phyloP scores from a whole-genome alignment of 2,888 invertebrate genomes.

The Scaptomyza caliginosa region DNA sequence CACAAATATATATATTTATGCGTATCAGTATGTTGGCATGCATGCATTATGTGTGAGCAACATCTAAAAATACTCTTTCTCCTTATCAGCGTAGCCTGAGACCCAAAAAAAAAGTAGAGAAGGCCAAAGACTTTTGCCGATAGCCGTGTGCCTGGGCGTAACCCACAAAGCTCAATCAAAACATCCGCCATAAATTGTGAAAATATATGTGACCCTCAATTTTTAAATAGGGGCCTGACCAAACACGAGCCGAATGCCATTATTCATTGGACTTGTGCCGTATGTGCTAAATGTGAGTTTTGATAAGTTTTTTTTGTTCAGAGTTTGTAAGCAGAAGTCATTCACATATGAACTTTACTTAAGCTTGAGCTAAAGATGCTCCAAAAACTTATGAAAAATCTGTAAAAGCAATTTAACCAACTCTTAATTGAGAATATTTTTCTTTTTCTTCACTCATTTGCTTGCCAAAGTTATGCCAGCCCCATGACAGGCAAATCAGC shows the following conservation, averaged over 20 bases:
- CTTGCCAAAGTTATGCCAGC: conserved; percentile 11
- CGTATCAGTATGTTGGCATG: background rate
- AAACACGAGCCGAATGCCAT: conserved; percentile 26
- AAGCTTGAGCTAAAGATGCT: too few species aligned
- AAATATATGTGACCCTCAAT: conserved; percentile 15
- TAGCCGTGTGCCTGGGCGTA: conserved; percentile 26
- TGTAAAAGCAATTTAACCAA: too few species aligned
- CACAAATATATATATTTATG: conserved; percentile 11
- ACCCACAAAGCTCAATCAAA: conserved; percentile 45
- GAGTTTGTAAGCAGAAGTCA: conserved; percentile 3
- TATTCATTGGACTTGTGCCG: conserved; percentile 50
- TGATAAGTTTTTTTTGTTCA: conserved; percentile 7
- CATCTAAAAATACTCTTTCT: background rate
- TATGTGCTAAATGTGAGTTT: conserved; percentile 1
- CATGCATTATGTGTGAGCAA: conserved; percentile 15
- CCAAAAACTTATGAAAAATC: background rate
- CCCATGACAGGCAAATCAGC: conserved; percentile 63
- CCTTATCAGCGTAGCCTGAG: conserved; percentile 35
- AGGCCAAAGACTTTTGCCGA: conserved; percentile 42
- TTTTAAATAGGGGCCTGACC: conserved; percentile 62
- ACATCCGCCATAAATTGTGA: conserved; percentile 61
- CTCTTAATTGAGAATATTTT: background rate
- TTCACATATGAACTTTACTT: conserved; percentile 84
- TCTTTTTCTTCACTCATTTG: conserved; percentile 5
- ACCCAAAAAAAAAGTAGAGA: conserved; percentile 16